Evolutionary conservation across 2,797 vertebrate species (phyloP).

Genomic region (Uromys caudimaculatus): DNA sequence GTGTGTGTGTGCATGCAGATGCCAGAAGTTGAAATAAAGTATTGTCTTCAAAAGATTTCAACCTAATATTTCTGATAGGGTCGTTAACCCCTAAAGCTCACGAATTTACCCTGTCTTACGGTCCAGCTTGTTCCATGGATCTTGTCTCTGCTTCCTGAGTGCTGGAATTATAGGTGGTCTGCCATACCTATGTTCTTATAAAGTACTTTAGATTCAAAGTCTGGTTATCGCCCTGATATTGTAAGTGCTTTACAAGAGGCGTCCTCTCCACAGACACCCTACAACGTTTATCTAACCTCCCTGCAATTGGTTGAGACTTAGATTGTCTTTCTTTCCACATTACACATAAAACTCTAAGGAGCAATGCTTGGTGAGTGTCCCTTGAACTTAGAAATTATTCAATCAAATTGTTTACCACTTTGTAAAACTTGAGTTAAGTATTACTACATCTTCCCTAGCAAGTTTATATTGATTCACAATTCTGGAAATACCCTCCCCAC

Average conservation of each 20-base stretch:
- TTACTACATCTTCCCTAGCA: background rate
- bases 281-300: background rate
- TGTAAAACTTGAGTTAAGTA: background rate
- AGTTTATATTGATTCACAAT: background rate
- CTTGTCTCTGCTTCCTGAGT: background rate
- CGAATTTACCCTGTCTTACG: background rate
- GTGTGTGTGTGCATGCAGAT: fast-evolving
- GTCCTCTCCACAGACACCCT: background rate
- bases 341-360: slow-evolving; percentile 14
- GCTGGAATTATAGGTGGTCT: background rate
- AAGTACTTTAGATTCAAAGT: background rate
- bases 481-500: background rate
- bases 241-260: background rate
- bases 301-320: background rate
- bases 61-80: background rate
- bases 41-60: background rate
- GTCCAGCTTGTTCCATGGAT: background rate
- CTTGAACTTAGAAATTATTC: background rate
- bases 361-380: background rate
- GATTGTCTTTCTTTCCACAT: background rate
- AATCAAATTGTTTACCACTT: background rate
- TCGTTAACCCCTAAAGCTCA: background rate
- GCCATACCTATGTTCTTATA: background rate
- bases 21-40: background rate
- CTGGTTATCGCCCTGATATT: background rate